Percentiles rank a stretch among this genome's conserved stretches.
Evolutionary conservation across 2,797 vertebrate genomes (phyloP).

Genomic region (Hephaestus fuliginosus): DNA sequence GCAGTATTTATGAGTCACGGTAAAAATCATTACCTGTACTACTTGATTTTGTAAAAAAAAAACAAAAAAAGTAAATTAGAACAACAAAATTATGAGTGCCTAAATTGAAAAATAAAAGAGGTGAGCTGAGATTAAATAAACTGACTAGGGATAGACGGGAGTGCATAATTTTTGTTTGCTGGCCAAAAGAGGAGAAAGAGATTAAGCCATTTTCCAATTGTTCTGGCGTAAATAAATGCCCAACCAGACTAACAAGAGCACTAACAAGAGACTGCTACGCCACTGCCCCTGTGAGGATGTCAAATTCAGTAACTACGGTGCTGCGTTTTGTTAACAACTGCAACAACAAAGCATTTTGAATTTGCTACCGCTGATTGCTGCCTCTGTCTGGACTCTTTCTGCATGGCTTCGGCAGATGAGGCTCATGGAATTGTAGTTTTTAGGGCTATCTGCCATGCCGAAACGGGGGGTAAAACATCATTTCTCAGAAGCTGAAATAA

Average conservation of each 20-base stretch:
- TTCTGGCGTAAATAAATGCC: background rate
- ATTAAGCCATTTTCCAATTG: background rate
- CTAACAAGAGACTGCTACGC: background rate
- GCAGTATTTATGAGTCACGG: background rate
- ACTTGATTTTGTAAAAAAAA: background rate
- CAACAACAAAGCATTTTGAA: too few relatives aligned
- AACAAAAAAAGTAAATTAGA: background rate
- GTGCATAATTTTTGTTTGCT: background rate
- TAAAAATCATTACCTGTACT: background rate
- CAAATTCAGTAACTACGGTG: too few relatives aligned
- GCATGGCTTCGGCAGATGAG: too few relatives aligned
- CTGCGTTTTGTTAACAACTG: too few relatives aligned
- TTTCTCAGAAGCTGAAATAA: background rate
- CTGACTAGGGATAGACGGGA: background rate
- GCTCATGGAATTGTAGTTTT: too few relatives aligned
- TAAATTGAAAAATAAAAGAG: background rate
- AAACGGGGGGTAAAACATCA: background rate
- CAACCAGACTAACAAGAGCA: background rate
- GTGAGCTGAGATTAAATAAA: background rate
- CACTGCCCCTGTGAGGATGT: background rate
- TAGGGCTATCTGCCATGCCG: background rate
- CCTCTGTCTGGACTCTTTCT: too few relatives aligned
- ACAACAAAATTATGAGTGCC: background rate
- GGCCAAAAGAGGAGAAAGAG: background rate
- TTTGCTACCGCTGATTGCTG: too few relatives aligned